Percentiles rank a stretch among this genome's conserved stretches.
phyloP scores from a whole-genome alignment of 2,888 invertebrate genomes.

The Tyria jacobaeae region DNA sequence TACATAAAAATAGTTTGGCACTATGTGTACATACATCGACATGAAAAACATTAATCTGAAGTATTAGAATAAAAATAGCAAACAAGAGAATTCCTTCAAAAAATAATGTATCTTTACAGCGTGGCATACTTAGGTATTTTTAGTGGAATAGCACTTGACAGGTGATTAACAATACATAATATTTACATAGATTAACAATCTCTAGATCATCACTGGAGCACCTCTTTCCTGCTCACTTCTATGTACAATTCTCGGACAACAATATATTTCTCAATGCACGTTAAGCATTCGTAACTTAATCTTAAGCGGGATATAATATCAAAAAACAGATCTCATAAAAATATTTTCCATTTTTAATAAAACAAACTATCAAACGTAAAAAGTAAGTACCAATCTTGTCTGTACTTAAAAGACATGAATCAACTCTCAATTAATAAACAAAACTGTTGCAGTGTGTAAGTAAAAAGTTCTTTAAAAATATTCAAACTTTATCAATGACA shows the following conservation, averaged over 20 bases:
- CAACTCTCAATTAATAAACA: background rate
- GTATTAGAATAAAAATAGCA: constrained; percentile 67
- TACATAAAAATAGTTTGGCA: constrained; percentile 78
- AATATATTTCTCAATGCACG: constrained; percentile 39
- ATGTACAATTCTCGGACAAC: constrained; percentile 47
- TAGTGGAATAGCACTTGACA: constrained; percentile 73
- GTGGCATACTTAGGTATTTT: constrained; percentile 61
- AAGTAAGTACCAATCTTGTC: constrained; percentile 3
- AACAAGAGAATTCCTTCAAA: constrained; percentile 63
- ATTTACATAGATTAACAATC: constrained; percentile 80
- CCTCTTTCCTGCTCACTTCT: constrained; percentile 34
- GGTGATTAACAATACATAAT: constrained; percentile 67
- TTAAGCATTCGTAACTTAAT: constrained; percentile 23
- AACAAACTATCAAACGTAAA: constrained; percentile 5
- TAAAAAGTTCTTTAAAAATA: too few species aligned
- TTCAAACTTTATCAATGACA: too few species aligned
- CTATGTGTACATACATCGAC: constrained; percentile 66
- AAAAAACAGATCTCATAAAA: constrained; percentile 1
- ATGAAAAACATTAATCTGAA: constrained; percentile 62
- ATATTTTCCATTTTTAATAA: constrained; percentile 1
- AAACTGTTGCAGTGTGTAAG: too few species aligned
- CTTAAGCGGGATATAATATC: constrained; percentile 3
- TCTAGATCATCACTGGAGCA: constrained; percentile 64
- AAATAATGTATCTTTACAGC: constrained; percentile 74
- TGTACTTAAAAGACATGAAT: background rate